These are phyloP conservation scores for Chaetodon auriga DNA, from an alignment of 2,113 vertebrate species.

Conservation along the genomic window DNA sequence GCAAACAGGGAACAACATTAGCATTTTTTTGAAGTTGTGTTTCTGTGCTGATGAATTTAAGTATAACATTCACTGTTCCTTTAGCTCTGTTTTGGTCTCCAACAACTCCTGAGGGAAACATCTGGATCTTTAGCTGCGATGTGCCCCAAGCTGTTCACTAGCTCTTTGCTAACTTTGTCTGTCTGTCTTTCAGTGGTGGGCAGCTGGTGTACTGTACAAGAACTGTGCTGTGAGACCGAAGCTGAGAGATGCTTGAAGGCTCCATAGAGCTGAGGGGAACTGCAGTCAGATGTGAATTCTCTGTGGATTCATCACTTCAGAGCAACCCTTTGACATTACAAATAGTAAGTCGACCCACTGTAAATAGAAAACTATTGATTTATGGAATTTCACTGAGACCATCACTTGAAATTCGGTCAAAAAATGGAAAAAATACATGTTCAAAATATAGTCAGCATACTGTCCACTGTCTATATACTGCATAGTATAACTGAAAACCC, in stretches of 20 bases:
- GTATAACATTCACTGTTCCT: background rate
- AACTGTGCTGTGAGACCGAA: background rate
- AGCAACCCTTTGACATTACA: background rate
- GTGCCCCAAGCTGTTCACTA: too few species aligned
- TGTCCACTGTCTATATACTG: background rate
- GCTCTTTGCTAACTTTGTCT: too few species aligned
- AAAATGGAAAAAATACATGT: background rate
- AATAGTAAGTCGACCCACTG: background rate
- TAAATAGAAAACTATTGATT: background rate
- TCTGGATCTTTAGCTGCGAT: too few species aligned
- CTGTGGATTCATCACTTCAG: background rate
- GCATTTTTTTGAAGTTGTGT: background rate
- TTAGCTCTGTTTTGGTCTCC: constrained; percentile 7
- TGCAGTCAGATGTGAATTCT: background rate
- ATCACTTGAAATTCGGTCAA: background rate
- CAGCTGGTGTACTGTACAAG: too few species aligned
- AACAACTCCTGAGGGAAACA: background rate
- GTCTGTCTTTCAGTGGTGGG: too few species aligned
- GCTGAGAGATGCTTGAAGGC: background rate
- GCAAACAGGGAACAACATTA: background rate
- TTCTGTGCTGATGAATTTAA: background rate
- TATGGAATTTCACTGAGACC: background rate
- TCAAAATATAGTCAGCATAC: background rate
- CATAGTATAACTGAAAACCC: background rate
- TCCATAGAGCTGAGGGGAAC: background rate